Evolutionary conservation across 2,113 vertebrate genomes (phyloP).

Genomic region (Conger conger): DNA sequence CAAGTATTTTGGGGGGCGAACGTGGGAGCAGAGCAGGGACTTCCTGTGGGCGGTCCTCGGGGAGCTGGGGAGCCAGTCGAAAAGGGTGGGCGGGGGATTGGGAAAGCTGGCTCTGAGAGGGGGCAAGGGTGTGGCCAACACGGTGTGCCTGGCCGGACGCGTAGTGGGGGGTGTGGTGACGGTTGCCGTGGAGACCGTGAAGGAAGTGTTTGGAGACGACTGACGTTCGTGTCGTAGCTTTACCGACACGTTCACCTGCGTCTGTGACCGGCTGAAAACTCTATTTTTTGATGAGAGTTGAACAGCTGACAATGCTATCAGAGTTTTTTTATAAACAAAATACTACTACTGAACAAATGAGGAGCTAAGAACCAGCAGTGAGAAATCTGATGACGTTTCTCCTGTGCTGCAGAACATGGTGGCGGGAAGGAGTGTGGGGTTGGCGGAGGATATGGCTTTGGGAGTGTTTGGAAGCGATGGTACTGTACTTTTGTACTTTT

Average conservation of each 20-base stretch:
- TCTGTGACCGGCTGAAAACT: conserved; percentile 15
- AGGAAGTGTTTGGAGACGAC: conserved; percentile 48
- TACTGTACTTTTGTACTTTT: neutral
- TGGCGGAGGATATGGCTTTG: conserved; percentile 36
- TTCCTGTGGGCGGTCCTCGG: conserved; percentile 55
- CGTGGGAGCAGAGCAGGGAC: conserved; percentile 51
- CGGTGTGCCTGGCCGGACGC: conserved; percentile 35
- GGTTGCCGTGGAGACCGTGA: conserved; percentile 35
- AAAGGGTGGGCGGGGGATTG: conserved; percentile 57
- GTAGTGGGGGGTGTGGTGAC: conserved; percentile 45
- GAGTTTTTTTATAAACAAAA: neutral
- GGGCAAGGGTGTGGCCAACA: conserved; percentile 51
- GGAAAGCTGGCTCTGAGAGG: conserved; percentile 55
- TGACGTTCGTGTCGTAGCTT: too few species aligned
- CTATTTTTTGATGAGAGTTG: neutral
- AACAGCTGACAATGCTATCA: neutral
- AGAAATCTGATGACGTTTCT: too few species aligned
- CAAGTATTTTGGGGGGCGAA: conserved; percentile 47
- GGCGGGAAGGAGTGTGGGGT: conserved; percentile 40
- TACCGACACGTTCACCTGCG: neutral
- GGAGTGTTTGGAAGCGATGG: conserved; percentile 50
- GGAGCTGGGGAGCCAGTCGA: conserved; percentile 64
- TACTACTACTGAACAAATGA: neutral
- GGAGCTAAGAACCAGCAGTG: neutral
- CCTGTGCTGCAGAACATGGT: conserved; percentile 18